phyloP scores from a whole-genome alignment of 1,140 invertebrate species.

The Lineus longissimus region DNA sequence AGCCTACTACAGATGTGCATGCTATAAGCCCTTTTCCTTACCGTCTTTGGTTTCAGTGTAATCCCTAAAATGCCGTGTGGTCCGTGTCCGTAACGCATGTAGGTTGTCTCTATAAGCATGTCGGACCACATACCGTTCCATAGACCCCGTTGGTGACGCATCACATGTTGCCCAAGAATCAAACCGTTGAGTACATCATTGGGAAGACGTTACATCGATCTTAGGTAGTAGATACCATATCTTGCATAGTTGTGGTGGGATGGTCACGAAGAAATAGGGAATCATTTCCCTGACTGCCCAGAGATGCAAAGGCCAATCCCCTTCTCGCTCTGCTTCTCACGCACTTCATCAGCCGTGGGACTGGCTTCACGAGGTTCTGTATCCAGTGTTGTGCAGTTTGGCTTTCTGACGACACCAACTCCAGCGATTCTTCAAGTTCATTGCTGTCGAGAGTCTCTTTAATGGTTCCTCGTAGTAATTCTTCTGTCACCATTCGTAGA shows the following conservation, averaged over 20 bases:
- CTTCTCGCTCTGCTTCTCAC: conserved; percentile 27
- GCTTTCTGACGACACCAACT: conserved; percentile 13
- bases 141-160: conserved; percentile 20
- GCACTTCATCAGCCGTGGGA: conserved; percentile 26
- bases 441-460: background rate
- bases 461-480: conserved; percentile 10
- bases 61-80: conserved; percentile 17
- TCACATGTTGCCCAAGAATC: conserved; percentile 19
- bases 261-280: conserved; percentile 29
- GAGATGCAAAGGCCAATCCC: conserved; percentile 28
- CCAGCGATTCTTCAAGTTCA: background rate
- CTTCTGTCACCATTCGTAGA: conserved; percentile 22
- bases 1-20: conserved; percentile 17
- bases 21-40: conserved; percentile 18
- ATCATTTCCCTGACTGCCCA: conserved; percentile 19
- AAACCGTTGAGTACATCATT: conserved; percentile 10
- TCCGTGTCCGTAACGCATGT: conserved; percentile 25
- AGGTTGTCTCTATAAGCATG: conserved; percentile 25
- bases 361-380: conserved; percentile 22
- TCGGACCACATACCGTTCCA: conserved; percentile 26
- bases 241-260: conserved; percentile 28
- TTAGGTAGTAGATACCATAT: conserved; percentile 26
- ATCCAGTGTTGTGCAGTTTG: conserved; percentile 26
- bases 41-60: conserved; percentile 13
- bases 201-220: conserved; percentile 17